Percentiles rank a stretch among this genome's conserved stretches.
Conservation (phyloP, 2,113 vertebrate species). For the Synodontis membranacea region DNA sequence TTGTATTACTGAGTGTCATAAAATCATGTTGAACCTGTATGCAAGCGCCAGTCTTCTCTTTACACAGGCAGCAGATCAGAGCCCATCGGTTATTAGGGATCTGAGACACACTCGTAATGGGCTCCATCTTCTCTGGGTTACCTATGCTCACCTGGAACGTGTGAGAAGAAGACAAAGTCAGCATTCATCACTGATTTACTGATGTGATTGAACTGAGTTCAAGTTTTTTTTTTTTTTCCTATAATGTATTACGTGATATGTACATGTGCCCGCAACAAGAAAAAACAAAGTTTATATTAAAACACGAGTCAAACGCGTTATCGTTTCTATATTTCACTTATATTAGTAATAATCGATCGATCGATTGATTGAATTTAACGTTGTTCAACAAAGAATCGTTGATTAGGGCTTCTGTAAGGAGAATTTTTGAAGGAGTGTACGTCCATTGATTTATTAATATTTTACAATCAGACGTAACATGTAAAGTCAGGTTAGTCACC, state of each 20-base stretch:
- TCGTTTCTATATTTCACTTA: background rate
- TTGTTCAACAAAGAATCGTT: background rate
- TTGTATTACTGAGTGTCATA: too few species aligned
- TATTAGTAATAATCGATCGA: background rate
- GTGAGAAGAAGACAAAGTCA: background rate
- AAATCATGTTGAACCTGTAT: conserved; percentile 85
- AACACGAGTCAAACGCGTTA: background rate
- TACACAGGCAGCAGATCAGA: conserved; percentile 92
- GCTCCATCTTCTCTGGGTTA: conserved; percentile 98
- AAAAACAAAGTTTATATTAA: background rate
- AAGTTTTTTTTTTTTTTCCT: background rate
- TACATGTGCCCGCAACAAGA: background rate
- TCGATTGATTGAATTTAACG: background rate
- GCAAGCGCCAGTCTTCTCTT: conserved; percentile 92
- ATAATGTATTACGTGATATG: background rate
- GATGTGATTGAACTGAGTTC: background rate
- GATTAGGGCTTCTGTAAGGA: background rate
- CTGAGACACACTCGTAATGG: conserved; percentile 97
- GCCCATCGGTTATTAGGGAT: conserved; percentile 97
- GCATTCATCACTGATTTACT: background rate
- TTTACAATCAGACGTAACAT: too few species aligned
- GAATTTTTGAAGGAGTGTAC: background rate
- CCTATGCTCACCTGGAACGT: conserved; percentile 91
- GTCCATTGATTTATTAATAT: too few species aligned
- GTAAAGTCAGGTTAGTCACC: too few species aligned